Base-by-base conservation (phyloP, 2,888 invertebrate species). In the Hemicrepidius hirtus region DNA sequence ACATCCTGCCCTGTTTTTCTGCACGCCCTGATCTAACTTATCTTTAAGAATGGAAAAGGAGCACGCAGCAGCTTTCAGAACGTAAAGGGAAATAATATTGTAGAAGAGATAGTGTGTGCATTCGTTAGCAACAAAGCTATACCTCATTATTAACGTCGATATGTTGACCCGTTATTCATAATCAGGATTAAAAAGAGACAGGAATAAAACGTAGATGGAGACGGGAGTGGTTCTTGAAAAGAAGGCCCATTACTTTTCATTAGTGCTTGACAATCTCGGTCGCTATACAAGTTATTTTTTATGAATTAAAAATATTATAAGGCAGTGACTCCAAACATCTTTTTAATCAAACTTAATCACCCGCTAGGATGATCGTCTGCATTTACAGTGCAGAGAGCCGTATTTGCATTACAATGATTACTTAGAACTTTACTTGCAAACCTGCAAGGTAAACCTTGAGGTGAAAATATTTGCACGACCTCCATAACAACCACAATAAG, bases 211-310 rank as follows among this genome's bases (percentile, higher is more conserved):
- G 12, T 12, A 53, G 53, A 66, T 28, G 63, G 49, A 68, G 72
- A 70, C 66, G 13, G 37, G 57, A 65, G 68, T 55, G 64, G 28
- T 55, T 63, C 74, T 69, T 75, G 75, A 78, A 79, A 80, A 79
- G 80, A 78, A 78, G 80, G 76, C 76, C 81, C 81, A 81, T 81
- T 80, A 81, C 78, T 81, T 81, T 80, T 81, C 80, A 81, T 81
- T 81, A 81, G 77, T 77, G 77, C 76, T 75, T 77, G 80, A 80
- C 80, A 80, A 78, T 80, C 75, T 77, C 59, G 60, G 60, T 28
- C 60, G 60, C 41, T 60, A 35, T 57, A 57, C 57, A 37, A 57
- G 37, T 57, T 57, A 57, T 57, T 57, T 60, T 68, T 69, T 69
- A 55, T 50, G 53, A 59, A 68, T 59, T 62, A 57, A 32, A 59